Evolutionary conservation across 2,888 invertebrate species (phyloP).

Genomic region (Nebria brevicollis): DNA sequence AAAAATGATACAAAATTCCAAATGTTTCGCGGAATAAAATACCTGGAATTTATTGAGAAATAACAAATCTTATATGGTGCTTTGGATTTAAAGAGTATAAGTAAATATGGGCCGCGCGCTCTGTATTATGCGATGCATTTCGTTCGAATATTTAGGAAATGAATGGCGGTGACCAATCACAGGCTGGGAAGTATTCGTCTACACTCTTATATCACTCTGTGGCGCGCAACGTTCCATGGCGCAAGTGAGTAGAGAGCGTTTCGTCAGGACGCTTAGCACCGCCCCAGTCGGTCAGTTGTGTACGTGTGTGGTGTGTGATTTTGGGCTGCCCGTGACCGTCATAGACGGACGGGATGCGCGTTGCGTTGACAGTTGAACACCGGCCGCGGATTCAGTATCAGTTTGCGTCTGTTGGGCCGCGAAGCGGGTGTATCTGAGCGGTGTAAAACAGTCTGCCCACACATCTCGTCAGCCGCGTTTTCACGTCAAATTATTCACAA

Average conservation of each 20-base stretch:
- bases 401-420: slow-evolving; percentile 19
- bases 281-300: slow-evolving; percentile 16
- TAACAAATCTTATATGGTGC: no score
- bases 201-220: no score
- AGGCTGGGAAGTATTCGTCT: no score
- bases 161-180: no score
- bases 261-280: slow-evolving; percentile 29
- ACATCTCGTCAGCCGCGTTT: slow-evolving; percentile 11
- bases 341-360: slow-evolving; percentile 30
- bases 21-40: no score
- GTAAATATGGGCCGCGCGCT: no score
- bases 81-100: no score
- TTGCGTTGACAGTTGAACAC: slow-evolving; percentile 19
- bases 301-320: slow-evolving; percentile 21
- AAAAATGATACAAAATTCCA: no score
- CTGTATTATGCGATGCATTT: no score
- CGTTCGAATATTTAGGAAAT: no score
- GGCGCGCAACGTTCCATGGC: no score
- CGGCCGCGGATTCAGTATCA: slow-evolving; percentile 15
- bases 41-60: no score
- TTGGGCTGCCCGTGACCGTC: slow-evolving; percentile 39
- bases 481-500: not conserved
- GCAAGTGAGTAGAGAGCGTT: slow-evolving; percentile 18
- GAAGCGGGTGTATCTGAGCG: slow-evolving; percentile 20
- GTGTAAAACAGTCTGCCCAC: slow-evolving; percentile 20